Conservation (phyloP, 2,888 invertebrate genomes). For the Diarsia mendica region DNA sequence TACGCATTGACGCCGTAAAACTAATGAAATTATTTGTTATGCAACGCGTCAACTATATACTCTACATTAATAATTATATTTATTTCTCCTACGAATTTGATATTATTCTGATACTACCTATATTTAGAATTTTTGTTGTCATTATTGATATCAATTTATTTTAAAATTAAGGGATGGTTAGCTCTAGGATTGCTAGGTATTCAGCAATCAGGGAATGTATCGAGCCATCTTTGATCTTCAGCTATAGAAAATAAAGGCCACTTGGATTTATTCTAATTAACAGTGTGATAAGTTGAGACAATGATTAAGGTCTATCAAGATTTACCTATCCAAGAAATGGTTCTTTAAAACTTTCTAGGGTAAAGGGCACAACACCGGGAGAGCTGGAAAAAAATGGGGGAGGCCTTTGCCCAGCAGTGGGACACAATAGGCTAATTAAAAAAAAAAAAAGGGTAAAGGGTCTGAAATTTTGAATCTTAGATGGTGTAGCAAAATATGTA, state of each 20-base stretch:
- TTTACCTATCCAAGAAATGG: neutral
- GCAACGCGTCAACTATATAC: constrained; percentile 19
- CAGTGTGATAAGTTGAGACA: too few relatives aligned
- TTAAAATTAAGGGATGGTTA: neutral
- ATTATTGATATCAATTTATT: constrained; percentile 11
- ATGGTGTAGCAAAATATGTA: neutral
- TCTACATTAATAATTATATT: constrained; percentile 24
- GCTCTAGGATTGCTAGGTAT: neutral
- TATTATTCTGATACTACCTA: constrained; percentile 50
- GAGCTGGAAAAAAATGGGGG: too few relatives aligned
- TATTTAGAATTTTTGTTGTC: constrained; percentile 25
- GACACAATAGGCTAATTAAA: too few relatives aligned
- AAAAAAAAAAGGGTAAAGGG: too few relatives aligned
- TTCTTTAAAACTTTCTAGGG: neutral
- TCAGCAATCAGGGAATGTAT: neutral
- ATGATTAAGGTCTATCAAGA: neutral
- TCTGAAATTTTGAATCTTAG: neutral
- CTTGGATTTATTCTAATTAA: constrained; percentile 16
- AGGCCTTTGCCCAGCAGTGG: too few relatives aligned
- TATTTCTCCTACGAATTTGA: constrained; percentile 49
- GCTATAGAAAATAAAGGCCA: constrained; percentile 13
- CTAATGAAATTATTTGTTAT: constrained; percentile 35
- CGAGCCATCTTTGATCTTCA: constrained; percentile 23
- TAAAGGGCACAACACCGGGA: too few relatives aligned
- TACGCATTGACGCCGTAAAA: neutral